Percentiles rank a stretch among this genome's conserved stretches.
Evolutionary conservation across 2,888 invertebrate species (phyloP).

Genomic region (Sympetrum striolatum): DNA sequence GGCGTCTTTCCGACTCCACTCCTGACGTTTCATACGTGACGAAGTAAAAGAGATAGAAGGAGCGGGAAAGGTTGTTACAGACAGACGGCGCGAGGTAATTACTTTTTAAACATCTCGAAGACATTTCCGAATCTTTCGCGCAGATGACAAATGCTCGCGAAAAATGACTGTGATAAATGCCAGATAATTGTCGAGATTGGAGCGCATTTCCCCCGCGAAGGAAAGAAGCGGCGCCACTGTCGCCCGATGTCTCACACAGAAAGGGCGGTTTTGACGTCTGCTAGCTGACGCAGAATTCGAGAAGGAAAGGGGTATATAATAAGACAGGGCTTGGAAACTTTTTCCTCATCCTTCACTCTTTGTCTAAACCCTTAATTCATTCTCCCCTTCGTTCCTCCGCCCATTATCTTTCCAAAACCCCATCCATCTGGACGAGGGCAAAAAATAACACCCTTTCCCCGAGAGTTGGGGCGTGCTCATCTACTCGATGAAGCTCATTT

Average conservation of each 20-base stretch:
- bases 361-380: background rate
- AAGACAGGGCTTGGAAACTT: background rate
- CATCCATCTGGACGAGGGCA: background rate
- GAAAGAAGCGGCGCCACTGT: background rate
- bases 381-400: background rate
- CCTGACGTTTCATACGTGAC: background rate
- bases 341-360: background rate
- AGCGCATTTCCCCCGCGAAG: background rate
- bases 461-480: background rate
- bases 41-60: background rate
- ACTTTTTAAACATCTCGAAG: constrained; percentile 8
- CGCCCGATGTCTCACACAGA: background rate
- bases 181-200: constrained; percentile 7
- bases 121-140: constrained; percentile 2
- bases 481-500: constrained; percentile 10
- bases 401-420: background rate
- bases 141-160: constrained; percentile 7
- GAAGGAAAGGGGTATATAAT: background rate
- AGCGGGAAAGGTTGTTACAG: background rate
- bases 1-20: background rate
- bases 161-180: constrained; percentile 19
- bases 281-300: background rate
- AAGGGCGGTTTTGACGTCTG: background rate
- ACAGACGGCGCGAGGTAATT: constrained; percentile 2
- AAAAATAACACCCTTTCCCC: background rate